Evolutionary conservation across 2,797 vertebrate genomes (phyloP).

Genomic region (Nasua narica): DNA sequence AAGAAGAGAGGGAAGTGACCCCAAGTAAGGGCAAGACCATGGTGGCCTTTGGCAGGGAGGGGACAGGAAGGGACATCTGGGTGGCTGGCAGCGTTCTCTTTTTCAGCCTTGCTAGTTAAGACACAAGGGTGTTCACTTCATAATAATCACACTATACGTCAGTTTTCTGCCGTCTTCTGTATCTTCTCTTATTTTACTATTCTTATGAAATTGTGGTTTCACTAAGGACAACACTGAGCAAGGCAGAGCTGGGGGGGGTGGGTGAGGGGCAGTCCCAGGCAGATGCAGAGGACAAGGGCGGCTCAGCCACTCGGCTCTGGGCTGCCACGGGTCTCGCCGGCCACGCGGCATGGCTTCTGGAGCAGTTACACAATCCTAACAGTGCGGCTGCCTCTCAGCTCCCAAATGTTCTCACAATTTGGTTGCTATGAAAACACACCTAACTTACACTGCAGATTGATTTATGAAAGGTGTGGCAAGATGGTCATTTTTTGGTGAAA

Average conservation of each 20-base stretch:
- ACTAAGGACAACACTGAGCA: background rate
- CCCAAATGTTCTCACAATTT: background rate
- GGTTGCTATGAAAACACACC: constrained; percentile 28
- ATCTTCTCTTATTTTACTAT: background rate
- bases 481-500: background rate
- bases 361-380: background rate
- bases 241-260: background rate
- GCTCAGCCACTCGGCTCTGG: background rate
- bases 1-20: background rate
- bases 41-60: background rate
- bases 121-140: background rate
- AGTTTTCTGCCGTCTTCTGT: background rate
- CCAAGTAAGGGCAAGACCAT: background rate
- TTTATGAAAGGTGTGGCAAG: background rate
- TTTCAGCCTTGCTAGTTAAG: background rate
- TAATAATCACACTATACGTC: background rate
- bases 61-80: background rate
- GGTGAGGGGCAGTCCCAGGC: background rate
- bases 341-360: background rate
- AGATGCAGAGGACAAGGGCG: background rate
- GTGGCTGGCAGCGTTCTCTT: background rate
- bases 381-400: background rate
- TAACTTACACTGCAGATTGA: background rate
- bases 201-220: background rate
- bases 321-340: background rate